These are phyloP conservation scores for Cotesia typhae DNA, from an alignment of 1,140 invertebrate species.

Conservation along the genomic window DNA sequence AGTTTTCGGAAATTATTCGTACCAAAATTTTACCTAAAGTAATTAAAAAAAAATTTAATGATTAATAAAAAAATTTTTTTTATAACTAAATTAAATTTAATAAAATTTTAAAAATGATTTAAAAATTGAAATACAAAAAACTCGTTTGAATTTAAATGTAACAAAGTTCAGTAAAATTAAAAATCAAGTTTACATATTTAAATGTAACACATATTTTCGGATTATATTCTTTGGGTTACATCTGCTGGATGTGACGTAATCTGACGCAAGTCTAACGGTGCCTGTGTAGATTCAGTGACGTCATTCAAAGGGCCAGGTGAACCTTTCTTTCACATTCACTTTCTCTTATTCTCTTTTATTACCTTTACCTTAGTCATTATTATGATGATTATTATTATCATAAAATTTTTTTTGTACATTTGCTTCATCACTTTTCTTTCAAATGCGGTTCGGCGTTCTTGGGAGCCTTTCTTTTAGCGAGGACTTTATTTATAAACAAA, in stretches of 20 bases:
- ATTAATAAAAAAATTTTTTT: no score
- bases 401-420: conserved; percentile 33
- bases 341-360: conserved; percentile 32
- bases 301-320: conserved; percentile 38
- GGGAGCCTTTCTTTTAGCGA: conserved; percentile 18
- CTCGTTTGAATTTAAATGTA: no score
- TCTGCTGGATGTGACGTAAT: conserved; percentile 51
- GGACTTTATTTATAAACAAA: conserved; percentile 53
- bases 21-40: no score
- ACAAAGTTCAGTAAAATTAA: background rate
- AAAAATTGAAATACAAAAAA: no score
- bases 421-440: conserved; percentile 34
- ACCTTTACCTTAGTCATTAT: conserved; percentile 29
- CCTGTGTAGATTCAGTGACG: conserved; percentile 43
- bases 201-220: background rate
- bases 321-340: conserved; percentile 17
- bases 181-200: conserved; percentile 3
- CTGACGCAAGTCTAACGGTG: conserved; percentile 51
- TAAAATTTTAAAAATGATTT: no score
- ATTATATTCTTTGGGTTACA: conserved; percentile 25
- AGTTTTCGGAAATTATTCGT: no score
- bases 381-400: background rate
- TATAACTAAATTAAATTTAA: no score
- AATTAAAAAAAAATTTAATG: no score
- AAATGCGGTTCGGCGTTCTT: conserved; percentile 30